Evolutionary conservation across 2,113 vertebrate genomes (phyloP).

Genomic region (Pelecanus crispus): DNA sequence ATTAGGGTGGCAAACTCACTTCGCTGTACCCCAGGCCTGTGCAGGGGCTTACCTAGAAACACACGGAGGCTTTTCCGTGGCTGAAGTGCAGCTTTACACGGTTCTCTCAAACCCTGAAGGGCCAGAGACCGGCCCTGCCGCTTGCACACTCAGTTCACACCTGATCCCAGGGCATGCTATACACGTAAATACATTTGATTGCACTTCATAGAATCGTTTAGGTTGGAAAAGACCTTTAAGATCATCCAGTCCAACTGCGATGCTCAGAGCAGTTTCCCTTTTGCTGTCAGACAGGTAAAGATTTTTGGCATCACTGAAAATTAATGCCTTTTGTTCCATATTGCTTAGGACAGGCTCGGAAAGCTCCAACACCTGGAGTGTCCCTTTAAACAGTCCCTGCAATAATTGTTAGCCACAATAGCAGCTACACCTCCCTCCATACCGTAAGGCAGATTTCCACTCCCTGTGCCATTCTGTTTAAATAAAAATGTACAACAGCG

Average conservation of each 20-base stretch:
- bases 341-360: background rate
- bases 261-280: background rate
- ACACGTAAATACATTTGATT: background rate
- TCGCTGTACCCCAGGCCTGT: background rate
- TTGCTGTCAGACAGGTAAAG: background rate
- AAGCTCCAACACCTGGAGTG: background rate
- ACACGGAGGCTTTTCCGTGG: background rate
- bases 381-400: background rate
- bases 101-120: background rate
- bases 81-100: background rate
- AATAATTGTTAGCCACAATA: background rate
- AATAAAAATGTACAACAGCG: background rate
- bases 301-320: background rate
- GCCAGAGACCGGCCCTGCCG: background rate
- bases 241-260: background rate
- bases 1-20: background rate
- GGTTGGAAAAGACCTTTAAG: too few relatives aligned
- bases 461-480: background rate
- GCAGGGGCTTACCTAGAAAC: background rate
- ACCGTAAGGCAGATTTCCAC: background rate
- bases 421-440: background rate
- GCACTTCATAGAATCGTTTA: background rate
- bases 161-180: background rate
- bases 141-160: background rate
- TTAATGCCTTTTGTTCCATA: background rate